Percentiles rank a stretch among this genome's conserved stretches.
These are phyloP conservation scores for Rhincodon typus DNA, from an alignment of 2,797 vertebrate genomes.

Conservation along the genomic window DNA sequence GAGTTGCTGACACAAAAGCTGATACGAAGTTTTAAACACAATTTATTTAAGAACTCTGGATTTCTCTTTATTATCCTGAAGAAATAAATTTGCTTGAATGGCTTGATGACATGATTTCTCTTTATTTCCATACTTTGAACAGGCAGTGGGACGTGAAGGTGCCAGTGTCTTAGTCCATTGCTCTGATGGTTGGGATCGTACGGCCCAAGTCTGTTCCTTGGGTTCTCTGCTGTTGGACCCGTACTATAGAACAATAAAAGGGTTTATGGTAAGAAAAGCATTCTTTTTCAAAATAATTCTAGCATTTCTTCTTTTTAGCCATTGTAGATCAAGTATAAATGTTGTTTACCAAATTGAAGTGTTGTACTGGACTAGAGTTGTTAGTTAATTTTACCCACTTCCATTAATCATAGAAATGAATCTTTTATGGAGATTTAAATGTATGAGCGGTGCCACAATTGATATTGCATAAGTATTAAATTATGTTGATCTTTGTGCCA, in stretches of 20 bases:
- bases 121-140: constrained; percentile 37
- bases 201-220: constrained; percentile 89
- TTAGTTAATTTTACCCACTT: not conserved
- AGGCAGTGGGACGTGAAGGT: constrained; percentile 84
- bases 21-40: not conserved
- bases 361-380: not conserved
- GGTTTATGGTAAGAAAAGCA: constrained; percentile 79
- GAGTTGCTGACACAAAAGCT: not conserved
- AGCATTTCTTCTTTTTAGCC: not conserved
- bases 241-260: constrained; percentile 90
- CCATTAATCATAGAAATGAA: not conserved
- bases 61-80: not conserved
- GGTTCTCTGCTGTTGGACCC: constrained; percentile 87
- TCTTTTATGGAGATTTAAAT: not conserved
- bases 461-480: not conserved
- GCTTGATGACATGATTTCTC: not conserved
- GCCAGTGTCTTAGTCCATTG: constrained; percentile 92
- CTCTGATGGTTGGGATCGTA: constrained; percentile 95
- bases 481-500: not conserved
- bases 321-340: not conserved
- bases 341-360: not conserved
- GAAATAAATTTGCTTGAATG: not conserved
- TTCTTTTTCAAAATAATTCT: not conserved
- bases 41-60: not conserved
- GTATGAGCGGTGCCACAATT: not conserved